Base-by-base conservation (phyloP, 2,797 vertebrate species). In the Chaetophractus vellerosus region DNA sequence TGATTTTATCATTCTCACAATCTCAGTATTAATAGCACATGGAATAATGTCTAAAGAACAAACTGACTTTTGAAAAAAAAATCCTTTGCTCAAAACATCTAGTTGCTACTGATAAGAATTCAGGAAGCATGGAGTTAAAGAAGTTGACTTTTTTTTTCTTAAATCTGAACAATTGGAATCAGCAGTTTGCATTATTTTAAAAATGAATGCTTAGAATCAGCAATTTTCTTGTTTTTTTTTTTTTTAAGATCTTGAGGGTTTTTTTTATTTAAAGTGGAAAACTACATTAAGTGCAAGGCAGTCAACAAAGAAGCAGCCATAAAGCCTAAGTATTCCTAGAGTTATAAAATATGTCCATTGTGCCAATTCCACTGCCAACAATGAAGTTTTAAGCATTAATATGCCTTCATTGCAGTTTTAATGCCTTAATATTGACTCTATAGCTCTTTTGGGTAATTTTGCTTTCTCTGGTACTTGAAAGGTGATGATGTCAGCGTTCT, bases 321-420 rank as follows among this genome's bases (percentile, higher is more conserved):
- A 99, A 99, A 99, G 98, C 98, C 98, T 98, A 98, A 98, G 98
- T 98, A 98, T 98, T 98, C 98, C 98, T 98, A 98, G 98, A 98
- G 98, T 98, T 99, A 98, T 99, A 99, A 99, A 98, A 99, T 98
- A 98, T 98, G 98, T 98, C 98, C 98, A 95, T 98, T 98, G 98
- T 98, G 98, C 98, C 98, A 99, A 99, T 98, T 98, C 98, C 97
- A 98, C 98, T 98, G 98, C 98, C 98, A 99, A 98, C 98, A 98
- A 98, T 99, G 98, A 99, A 98, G 98, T 99, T 99, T 99, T 97
- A 98, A 98, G 98, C 98, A 99, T 99, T 99, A 99, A 99, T 99
- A 99, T 99, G 98, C 98, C 98, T 99, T 99, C 98, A 99, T 99
- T 99, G 98, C 98, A 98, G 98, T 98, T 98, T 99, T 99, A 99